phyloP scores from a whole-genome alignment of 2,113 vertebrate genomes.

The Pangasianodon gigas region DNA sequence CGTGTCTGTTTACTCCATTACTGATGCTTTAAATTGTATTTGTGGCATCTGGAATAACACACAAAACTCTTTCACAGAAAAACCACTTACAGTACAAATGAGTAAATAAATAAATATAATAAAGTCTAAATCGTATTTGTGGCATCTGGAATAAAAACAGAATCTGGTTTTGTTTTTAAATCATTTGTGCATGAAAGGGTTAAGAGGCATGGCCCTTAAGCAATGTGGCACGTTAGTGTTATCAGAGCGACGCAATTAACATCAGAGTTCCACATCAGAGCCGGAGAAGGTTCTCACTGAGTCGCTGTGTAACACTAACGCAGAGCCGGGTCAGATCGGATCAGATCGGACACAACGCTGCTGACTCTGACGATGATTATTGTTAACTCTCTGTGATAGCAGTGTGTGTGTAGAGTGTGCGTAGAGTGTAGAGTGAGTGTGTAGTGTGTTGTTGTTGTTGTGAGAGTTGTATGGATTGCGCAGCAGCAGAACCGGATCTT shows the following conservation, averaged over 20 bases:
- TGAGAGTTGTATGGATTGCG: neutral
- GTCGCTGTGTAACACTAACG: neutral
- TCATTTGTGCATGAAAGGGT: neutral
- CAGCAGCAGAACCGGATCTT: slow-evolving; percentile 64
- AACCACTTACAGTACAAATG: neutral
- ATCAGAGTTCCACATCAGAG: neutral
- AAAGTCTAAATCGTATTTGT: neutral
- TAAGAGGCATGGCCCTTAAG: slow-evolving; percentile 43
- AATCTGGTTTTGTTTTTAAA: neutral
- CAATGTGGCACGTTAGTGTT: slow-evolving; percentile 61
- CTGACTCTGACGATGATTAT: no score
- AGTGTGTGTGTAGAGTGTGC: neutral
- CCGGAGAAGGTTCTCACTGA: neutral
- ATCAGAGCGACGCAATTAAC: slow-evolving; percentile 53
- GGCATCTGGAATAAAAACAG: neutral
- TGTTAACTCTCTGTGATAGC: neutral
- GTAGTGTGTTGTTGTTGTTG: neutral
- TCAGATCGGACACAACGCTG: neutral
- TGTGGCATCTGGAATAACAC: neutral
- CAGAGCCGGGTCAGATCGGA: neutral
- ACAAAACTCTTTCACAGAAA: neutral
- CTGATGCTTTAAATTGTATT: no score
- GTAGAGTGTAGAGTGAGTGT: neutral
- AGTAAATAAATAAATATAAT: neutral
- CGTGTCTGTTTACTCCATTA: no score